phyloP scores from a whole-genome alignment of 2,888 invertebrate genomes.

The Folsomia candida region DNA sequence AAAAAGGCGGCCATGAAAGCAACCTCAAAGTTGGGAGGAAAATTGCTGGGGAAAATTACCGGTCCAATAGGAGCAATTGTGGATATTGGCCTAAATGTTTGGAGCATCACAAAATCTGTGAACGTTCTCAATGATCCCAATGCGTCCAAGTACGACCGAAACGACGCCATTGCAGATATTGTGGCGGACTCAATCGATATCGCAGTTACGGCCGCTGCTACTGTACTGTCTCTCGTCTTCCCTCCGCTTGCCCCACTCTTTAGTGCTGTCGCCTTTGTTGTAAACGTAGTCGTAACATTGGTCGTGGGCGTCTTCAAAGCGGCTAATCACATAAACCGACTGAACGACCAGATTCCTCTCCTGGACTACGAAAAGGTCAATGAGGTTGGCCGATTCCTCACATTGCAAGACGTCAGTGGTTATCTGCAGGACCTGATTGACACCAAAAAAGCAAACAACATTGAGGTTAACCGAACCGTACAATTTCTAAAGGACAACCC shows the following conservation, averaged over 20 bases:
- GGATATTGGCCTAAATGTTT: slow-evolving; percentile 21
- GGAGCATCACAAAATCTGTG: slow-evolving; percentile 11
- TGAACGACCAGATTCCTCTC: slow-evolving; percentile 24
- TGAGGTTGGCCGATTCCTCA: neutral
- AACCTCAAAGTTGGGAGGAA: neutral
- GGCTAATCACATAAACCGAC: slow-evolving; percentile 16
- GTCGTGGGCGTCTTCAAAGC: slow-evolving; percentile 9
- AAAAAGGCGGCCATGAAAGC: neutral
- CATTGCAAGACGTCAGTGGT: slow-evolving; percentile 10
- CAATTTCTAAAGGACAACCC: slow-evolving; percentile 19
- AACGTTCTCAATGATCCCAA: slow-evolving; percentile 1
- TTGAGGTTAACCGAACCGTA: slow-evolving; percentile 5
- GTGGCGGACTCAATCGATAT: slow-evolving; percentile 27
- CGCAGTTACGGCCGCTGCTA: slow-evolving; percentile 2
- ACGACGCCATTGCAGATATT: slow-evolving; percentile 39
- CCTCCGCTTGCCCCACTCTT: slow-evolving; percentile 28
- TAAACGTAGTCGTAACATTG: neutral
- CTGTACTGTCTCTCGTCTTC: slow-evolving; percentile 16
- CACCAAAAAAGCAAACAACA: slow-evolving; percentile 22
- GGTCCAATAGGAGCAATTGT: slow-evolving; percentile 20
- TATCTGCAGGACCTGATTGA: slow-evolving; percentile 23
- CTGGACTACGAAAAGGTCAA: slow-evolving; percentile 13
- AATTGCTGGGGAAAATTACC: slow-evolving; percentile 12
- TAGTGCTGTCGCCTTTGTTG: slow-evolving; percentile 10
- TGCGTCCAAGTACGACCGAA: slow-evolving; percentile 20